These are phyloP conservation scores for Corythornis madagascariensis DNA, from an alignment of 2,113 vertebrate species.

Conservation along the genomic window DNA sequence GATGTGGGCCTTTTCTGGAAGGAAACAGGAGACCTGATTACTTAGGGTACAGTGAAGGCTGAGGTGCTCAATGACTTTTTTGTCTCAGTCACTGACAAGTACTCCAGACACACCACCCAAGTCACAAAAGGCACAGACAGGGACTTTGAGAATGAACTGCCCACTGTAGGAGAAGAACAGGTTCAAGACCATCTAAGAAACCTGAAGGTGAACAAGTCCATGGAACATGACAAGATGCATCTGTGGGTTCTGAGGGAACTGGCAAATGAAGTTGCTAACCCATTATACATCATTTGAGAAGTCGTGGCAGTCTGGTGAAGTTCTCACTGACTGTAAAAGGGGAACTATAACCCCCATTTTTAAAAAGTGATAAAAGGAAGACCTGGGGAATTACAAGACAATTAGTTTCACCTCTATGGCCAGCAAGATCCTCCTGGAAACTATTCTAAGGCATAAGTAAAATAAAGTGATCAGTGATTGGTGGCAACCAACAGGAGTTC, in stretches of 20 bases:
- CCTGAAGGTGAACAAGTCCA: neutral
- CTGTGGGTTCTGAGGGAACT: neutral
- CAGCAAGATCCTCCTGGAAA: neutral
- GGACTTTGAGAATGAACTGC: neutral
- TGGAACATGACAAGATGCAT: neutral
- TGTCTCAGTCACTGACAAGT: neutral
- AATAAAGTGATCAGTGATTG: neutral
- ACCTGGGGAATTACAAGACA: neutral
- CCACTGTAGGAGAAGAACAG: neutral
- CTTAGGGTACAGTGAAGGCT: neutral
- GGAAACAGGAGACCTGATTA: neutral
- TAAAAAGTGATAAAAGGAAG: neutral
- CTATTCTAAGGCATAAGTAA: neutral
- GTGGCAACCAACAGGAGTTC: neutral
- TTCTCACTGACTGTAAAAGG: neutral
- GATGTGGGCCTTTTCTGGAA: neutral
- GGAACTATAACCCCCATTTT: neutral
- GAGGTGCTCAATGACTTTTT: neutral
- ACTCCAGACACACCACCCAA: neutral
- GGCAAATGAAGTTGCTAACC: neutral
- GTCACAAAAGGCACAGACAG: neutral
- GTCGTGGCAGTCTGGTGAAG: neutral
- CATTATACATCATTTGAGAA: neutral
- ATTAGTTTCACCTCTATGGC: neutral
- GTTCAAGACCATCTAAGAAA: neutral